Conservation (phyloP, 2,797 vertebrate species). For the Pipistrellus nathusii region DNA sequence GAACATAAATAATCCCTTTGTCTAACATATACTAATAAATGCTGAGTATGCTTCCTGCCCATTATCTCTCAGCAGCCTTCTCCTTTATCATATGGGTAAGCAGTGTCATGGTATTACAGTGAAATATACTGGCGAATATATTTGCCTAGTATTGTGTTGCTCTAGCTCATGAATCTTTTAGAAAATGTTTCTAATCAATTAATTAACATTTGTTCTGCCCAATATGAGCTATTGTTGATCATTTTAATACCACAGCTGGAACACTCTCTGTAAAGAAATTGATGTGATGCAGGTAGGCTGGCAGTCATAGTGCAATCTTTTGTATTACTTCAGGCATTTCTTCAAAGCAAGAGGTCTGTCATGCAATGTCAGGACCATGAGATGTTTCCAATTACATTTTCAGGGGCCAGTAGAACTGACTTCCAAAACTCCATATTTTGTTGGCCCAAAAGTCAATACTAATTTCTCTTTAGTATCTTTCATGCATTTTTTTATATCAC, state of each 20-base stretch:
- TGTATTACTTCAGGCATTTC: background rate
- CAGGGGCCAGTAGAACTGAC: background rate
- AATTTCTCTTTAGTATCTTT: background rate
- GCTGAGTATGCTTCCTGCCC: background rate
- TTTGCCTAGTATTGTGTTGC: background rate
- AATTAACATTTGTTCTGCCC: background rate
- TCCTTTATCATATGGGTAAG: background rate
- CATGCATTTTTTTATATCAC: background rate
- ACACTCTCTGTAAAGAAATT: background rate
- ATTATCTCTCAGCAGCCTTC: background rate
- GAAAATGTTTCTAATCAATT: background rate
- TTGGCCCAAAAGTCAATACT: background rate
- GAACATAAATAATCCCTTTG: background rate
- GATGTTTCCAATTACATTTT: too few species aligned
- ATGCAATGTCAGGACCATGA: background rate
- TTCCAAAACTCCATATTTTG: background rate
- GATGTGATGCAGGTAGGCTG: background rate
- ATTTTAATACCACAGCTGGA: background rate
- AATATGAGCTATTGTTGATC: background rate
- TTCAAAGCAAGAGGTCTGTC: background rate
- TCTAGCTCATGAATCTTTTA: background rate
- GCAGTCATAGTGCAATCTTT: too few species aligned
- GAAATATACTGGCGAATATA: too few species aligned
- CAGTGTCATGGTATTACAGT: background rate
- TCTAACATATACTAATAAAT: background rate